A percentile compares a stretch with the other conserved stretches of the same genome.
These are phyloP conservation scores for Prinia subflava DNA, from an alignment of 2,113 vertebrate genomes.

Conservation along the genomic window DNA sequence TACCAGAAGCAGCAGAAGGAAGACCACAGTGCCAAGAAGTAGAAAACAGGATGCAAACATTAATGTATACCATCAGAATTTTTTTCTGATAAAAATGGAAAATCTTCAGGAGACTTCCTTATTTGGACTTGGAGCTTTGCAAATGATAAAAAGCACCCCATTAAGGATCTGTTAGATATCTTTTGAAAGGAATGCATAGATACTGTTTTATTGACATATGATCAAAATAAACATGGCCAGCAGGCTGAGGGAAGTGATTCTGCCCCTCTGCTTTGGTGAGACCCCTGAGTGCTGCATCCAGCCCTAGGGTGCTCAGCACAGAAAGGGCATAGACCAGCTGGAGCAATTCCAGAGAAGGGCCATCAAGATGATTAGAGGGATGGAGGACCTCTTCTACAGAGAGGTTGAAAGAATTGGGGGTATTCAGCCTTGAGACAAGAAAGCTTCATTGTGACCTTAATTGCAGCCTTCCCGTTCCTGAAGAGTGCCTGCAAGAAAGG, in stretches of 20 bases:
- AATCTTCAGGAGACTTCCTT: neutral
- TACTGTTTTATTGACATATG: neutral
- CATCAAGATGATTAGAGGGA: neutral
- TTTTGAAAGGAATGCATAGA: neutral
- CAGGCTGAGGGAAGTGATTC: neutral
- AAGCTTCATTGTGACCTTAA: neutral
- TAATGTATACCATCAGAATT: neutral
- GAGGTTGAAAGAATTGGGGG: neutral
- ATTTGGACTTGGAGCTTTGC: neutral
- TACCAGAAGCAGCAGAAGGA: neutral
- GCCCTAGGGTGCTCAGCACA: neutral
- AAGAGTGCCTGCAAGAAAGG: neutral
- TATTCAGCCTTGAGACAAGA: neutral
- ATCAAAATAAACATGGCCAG: neutral
- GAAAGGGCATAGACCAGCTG: neutral
- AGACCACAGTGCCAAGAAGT: neutral
- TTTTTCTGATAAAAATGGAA: neutral
- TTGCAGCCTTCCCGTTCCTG: neutral
- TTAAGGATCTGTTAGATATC: neutral
- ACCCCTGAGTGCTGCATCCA: neutral
- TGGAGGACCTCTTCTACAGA: neutral
- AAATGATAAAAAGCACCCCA: neutral
- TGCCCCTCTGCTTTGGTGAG: neutral
- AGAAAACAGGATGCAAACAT: neutral
- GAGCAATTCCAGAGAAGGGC: neutral